phyloP scores from a whole-genome alignment of 2,113 vertebrate genomes.

The Carettochelys insculpta region DNA sequence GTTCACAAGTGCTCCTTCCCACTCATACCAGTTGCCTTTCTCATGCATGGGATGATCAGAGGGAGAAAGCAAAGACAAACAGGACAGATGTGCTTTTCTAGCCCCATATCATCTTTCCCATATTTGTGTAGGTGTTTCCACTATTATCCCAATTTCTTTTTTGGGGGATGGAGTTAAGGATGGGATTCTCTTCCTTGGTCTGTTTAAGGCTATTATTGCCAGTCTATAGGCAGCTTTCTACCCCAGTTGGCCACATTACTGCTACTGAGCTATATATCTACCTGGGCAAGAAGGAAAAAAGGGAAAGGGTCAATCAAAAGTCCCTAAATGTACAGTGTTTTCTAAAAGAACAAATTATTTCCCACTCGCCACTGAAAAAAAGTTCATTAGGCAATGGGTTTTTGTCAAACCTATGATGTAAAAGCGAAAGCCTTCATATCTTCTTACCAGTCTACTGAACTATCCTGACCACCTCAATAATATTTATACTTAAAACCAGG shows the following conservation, averaged over 20 bases:
- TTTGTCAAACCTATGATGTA: neutral
- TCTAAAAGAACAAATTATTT: neutral
- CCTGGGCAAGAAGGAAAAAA: accelerated
- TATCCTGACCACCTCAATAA: neutral
- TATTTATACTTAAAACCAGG: neutral
- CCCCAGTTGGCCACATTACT: neutral
- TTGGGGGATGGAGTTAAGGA: neutral
- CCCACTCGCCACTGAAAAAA: neutral
- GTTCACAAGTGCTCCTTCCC: neutral
- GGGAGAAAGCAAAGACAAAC: too few species aligned
- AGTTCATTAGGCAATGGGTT: neutral
- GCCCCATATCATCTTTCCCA: neutral
- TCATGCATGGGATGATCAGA: neutral
- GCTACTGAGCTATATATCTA: neutral
- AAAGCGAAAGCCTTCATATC: neutral
- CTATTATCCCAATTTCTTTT: neutral
- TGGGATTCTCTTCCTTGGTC: neutral
- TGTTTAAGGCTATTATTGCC: neutral
- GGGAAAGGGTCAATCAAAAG: neutral
- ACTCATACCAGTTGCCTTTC: neutral
- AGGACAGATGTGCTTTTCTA: neutral
- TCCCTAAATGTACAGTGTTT: neutral
- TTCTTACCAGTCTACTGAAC: neutral
- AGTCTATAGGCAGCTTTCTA: neutral
- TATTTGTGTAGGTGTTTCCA: neutral